Base-by-base conservation (phyloP, 1,140 invertebrate genomes). In the Drosophila navojoa region DNA sequence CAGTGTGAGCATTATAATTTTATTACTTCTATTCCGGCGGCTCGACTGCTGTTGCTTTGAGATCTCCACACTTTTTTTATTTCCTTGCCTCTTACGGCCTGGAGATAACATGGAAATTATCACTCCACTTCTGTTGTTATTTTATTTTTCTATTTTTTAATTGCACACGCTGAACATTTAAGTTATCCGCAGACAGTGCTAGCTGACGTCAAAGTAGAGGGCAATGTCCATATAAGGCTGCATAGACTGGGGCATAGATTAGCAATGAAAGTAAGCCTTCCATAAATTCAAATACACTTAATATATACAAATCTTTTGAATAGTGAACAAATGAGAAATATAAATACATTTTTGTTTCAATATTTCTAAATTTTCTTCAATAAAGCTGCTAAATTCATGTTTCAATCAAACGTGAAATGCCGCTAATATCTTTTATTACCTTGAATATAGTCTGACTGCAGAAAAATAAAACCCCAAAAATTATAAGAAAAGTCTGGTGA, bases 51-150 rank as follows among this genome's bases (percentile, higher is more conserved):
- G 35, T 25, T 10, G 16, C 44, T 29, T 5, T 29, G 5, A 4
- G 15, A 19, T 7, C 5, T 22, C 19, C 19, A 22, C 47, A 5
- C 5, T 27, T 29, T 27, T 38, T 57, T 22, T 50, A 60, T 70
- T 59, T 76, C 42, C 35, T 61, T 57, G 50, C 53, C 54, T 61
- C 64, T 32, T 49, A 54, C 42, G 66, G 61, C 64, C 69, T 55
- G 32, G 45, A 76, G 79, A 79, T 89, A 89, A 82, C 72, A 82
- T 79, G 45, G 45, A 82, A 86, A 82, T 82, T 82, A 79, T 49
- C 79, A 82, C 79, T 81, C 52, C 58, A 52, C 47, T 57, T 42
- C 50, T 49, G 42, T 53, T 54, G 35, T 62, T 70, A 38, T 44
- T 42, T 7, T n/a, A 35, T 38, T 63, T 19, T 19, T 0, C 27